Conservation (phyloP, 1,140 invertebrate species). For the Neoseiulus cucumeris region DNA sequence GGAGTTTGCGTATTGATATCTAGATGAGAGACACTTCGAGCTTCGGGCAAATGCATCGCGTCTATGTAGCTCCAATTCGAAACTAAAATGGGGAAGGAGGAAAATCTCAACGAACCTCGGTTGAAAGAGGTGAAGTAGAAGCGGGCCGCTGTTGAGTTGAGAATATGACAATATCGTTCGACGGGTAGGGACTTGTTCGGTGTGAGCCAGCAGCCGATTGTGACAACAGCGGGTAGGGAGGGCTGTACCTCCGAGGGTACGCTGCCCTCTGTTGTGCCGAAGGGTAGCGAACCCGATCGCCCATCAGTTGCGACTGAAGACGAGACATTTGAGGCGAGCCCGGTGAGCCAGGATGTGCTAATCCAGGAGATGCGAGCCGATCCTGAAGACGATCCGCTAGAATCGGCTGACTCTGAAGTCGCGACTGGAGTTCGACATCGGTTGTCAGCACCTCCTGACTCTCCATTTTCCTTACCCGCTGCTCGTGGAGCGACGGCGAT, state of each 20-base stretch:
- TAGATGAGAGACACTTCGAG: too few relatives aligned
- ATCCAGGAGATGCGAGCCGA: not conserved
- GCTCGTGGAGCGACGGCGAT: constrained; percentile 57
- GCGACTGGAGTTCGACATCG: constrained; percentile 21
- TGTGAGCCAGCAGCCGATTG: constrained; percentile 25
- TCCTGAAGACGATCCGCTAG: constrained; percentile 8
- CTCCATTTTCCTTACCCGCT: constrained; percentile 57
- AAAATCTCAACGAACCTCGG: not conserved
- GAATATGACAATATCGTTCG: too few relatives aligned
- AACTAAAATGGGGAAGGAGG: too few relatives aligned
- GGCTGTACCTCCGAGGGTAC: constrained; percentile 28
- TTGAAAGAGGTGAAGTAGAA: not conserved
- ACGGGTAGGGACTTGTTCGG: constrained; percentile 1
- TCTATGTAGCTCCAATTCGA: too few relatives aligned
- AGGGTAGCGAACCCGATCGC: constrained; percentile 19
- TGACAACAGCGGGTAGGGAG: constrained; percentile 21
- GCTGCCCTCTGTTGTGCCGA: constrained; percentile 26
- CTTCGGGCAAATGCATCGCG: too few relatives aligned
- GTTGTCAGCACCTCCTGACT: not conserved
- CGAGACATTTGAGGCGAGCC: constrained; percentile 12
- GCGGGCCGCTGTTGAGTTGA: not conserved
- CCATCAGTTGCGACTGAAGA: constrained; percentile 21
- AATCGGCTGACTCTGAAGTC: constrained; percentile 31
- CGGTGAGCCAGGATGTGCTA: not conserved
- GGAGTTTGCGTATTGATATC: too few relatives aligned